Percentiles rank a stretch among this genome's conserved stretches.
Conservation (phyloP, 2,797 vertebrate species). For the Pteropus rufus region DNA sequence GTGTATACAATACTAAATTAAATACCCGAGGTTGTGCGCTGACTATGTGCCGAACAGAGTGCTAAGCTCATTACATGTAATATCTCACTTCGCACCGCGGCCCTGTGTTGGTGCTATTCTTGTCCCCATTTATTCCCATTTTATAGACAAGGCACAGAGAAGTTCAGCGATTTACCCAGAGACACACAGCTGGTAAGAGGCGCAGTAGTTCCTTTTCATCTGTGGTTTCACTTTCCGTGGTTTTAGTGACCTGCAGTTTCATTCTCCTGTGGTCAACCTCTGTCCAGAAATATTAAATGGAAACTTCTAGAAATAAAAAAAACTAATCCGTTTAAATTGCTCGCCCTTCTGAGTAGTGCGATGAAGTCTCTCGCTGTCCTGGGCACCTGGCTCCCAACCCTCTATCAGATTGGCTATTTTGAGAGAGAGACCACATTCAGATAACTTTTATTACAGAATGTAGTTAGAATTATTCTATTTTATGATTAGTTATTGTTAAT, state of each 20-base stretch:
- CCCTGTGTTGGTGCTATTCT: not conserved
- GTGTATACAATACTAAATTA: not conserved
- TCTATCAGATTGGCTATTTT: not conserved
- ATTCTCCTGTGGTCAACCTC: not conserved
- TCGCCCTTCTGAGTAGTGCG: not conserved
- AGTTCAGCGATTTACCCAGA: not conserved
- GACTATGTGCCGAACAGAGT: not conserved
- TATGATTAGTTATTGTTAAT: not conserved
- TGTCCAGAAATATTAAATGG: not conserved
- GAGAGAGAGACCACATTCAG: not conserved
- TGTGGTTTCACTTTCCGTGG: fast-evolving
- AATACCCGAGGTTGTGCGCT: fast-evolving
- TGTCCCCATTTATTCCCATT: not conserved
- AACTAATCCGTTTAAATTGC: not conserved
- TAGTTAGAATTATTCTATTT: not conserved
- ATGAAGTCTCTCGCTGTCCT: not conserved
- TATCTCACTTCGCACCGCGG: not conserved
- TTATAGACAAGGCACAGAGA: not conserved
- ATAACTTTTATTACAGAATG: not conserved
- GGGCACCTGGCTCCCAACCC: not conserved
- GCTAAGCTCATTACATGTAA: fast-evolving
- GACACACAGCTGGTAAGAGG: not conserved
- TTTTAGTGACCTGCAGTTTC: not conserved
- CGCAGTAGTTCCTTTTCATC: too few relatives aligned
- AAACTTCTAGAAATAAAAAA: too few relatives aligned